A percentile compares a stretch with the other conserved stretches of the same genome.
Evolutionary conservation across 2,888 invertebrate species (phyloP).

Genomic region (Stenoptilia bipunctidactyla): DNA sequence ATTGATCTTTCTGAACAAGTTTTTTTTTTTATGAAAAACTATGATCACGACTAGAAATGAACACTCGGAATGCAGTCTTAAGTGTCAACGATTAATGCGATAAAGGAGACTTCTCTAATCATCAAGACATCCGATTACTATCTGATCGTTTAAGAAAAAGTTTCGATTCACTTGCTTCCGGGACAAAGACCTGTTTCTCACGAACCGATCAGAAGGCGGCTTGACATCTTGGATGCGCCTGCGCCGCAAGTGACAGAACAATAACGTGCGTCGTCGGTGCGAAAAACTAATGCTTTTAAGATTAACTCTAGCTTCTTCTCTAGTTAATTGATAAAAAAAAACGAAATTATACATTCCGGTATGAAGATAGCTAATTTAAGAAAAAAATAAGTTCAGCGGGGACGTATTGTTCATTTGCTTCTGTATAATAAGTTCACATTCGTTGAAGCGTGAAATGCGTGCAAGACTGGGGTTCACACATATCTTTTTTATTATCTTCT

Average conservation of each 20-base stretch:
- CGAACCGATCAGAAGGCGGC: not conserved
- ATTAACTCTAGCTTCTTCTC: not conserved
- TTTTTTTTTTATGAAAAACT: too few species aligned
- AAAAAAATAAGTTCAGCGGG: too few species aligned
- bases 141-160: constrained; percentile 19
- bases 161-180: constrained; percentile 30
- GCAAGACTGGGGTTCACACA: too few species aligned
- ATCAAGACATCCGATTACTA: not conserved
- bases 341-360: too few species aligned
- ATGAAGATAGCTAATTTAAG: too few species aligned
- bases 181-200: constrained; percentile 22
- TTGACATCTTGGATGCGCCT: not conserved
- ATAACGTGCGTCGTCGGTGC: constrained; percentile 3
- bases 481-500: too few species aligned
- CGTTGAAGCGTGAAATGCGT: not conserved
- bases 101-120: not conserved
- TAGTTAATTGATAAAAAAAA: too few species aligned
- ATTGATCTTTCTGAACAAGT: too few species aligned
- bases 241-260: constrained; percentile 6
- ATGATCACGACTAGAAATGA: too few species aligned
- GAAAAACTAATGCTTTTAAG: not conserved
- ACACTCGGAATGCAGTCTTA: not conserved
- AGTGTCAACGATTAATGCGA: not conserved
- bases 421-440: not conserved
- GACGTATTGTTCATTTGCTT: too few species aligned